Percentiles rank a stretch among this genome's conserved stretches.
Conservation (phyloP, 1,140 invertebrate genomes). For the Eulimnadia texana region DNA sequence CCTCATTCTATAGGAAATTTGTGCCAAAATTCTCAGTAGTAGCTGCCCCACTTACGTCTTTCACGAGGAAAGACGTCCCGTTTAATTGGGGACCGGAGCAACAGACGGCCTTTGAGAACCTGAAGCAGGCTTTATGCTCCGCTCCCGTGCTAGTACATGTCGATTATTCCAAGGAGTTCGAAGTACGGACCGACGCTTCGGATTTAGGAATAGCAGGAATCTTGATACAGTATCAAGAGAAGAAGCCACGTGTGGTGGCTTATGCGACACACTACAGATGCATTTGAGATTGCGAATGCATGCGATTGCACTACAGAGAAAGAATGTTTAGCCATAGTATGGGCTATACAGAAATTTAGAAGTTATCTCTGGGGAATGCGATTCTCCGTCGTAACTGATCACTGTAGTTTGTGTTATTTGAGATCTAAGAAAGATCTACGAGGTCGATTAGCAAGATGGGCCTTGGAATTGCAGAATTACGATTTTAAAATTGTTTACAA, state of each 20-base stretch:
- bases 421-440: constrained; percentile 28
- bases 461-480: constrained; percentile 33
- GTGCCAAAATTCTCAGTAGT: too few relatives aligned
- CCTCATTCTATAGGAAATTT: background rate
- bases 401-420: constrained; percentile 33
- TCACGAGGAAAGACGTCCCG: background rate
- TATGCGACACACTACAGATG: constrained; percentile 30
- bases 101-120: background rate
- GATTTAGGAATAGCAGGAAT: background rate
- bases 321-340: constrained; percentile 36
- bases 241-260: constrained; percentile 27
- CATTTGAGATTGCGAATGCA: too few relatives aligned
- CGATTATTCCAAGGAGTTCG: background rate
- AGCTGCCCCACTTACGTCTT: background rate
- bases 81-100: background rate
- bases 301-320: constrained; percentile 31
- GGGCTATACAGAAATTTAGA: constrained; percentile 32
- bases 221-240: too few relatives aligned
- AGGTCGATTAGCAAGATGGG: constrained; percentile 33
- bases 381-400: constrained; percentile 37
- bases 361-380: constrained; percentile 33
- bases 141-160: too few relatives aligned
- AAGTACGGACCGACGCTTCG: background rate
- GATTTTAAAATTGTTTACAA: constrained; percentile 30
- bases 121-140: too few relatives aligned